Evolutionary conservation across 2,113 vertebrate species (phyloP).

Genomic region (Cervus canadensis): DNA sequence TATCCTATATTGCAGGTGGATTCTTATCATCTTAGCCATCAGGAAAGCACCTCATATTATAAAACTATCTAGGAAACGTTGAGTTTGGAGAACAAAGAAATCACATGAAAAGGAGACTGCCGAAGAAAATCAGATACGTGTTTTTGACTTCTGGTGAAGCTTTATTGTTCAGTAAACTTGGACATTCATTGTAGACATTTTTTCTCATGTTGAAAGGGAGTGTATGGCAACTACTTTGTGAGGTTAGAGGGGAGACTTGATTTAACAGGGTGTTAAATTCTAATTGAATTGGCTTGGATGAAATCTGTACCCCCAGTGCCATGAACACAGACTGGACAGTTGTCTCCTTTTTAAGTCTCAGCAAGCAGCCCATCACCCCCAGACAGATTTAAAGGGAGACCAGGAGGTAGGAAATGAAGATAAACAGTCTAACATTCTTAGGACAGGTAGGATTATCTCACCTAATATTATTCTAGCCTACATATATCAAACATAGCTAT

Average conservation of each 20-base stretch:
- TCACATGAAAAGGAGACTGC: not conserved
- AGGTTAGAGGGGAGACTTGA: not conserved
- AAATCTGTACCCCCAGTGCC: not conserved
- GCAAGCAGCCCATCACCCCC: not conserved
- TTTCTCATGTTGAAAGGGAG: not conserved
- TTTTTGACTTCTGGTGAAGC: not conserved
- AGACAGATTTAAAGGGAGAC: conserved; percentile 50
- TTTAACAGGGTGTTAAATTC: not conserved
- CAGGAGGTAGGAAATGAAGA: conserved; percentile 50
- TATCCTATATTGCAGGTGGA: not conserved
- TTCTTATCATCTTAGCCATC: not conserved
- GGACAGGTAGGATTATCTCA: conserved; percentile 50
- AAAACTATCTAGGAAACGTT: not conserved
- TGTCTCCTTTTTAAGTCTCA: not conserved
- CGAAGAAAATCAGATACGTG: not conserved
- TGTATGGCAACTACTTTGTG: not conserved
- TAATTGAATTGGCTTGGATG: not conserved
- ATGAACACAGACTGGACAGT: not conserved
- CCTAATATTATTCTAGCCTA: conserved; percentile 16
- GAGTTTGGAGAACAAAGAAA: not conserved
- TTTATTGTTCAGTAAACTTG: not conserved
- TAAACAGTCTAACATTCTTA: conserved; percentile 41
- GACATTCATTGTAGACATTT: not conserved
- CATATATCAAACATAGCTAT: conserved; percentile 38
- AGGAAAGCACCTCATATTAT: not conserved